Evolutionary conservation across 2,113 vertebrate species (phyloP).

Genomic region (Amphiprion percula): DNA sequence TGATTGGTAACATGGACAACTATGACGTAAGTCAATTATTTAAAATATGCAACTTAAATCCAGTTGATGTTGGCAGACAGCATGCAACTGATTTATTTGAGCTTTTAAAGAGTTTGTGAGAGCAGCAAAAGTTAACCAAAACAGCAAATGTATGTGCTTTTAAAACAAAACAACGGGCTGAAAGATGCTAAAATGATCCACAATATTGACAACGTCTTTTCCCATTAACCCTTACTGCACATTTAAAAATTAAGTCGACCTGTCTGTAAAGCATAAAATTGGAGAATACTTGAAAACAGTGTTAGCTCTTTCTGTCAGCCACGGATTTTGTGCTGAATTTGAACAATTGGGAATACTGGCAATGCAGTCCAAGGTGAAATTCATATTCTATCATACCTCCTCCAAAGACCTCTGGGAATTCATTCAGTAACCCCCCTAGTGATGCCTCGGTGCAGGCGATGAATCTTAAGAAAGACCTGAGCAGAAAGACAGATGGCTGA

Average conservation of each 20-base stretch:
- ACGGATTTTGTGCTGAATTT: neutral
- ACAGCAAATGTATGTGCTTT: neutral
- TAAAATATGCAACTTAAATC: too few species aligned
- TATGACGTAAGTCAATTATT: too few species aligned
- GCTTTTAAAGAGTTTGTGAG: too few species aligned
- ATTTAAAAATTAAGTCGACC: too few species aligned
- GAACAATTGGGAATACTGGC: constrained; percentile 13
- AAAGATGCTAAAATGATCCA: neutral
- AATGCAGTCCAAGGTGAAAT: constrained; percentile 8
- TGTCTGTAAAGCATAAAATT: neutral
- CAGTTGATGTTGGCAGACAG: too few species aligned
- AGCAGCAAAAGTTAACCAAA: too few species aligned
- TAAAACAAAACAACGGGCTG: neutral
- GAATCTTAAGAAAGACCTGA: constrained; percentile 20
- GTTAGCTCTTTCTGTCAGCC: neutral
- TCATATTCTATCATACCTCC: constrained; percentile 33
- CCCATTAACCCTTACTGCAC: too few species aligned
- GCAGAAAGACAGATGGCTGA: constrained; percentile 46
- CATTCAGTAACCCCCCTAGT: constrained; percentile 13
- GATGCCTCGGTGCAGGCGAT: constrained; percentile 18
- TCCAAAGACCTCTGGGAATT: constrained; percentile 31
- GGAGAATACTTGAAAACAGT: neutral
- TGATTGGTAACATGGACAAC: too few species aligned
- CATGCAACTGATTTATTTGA: too few species aligned
- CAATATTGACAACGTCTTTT: too few species aligned